These are phyloP conservation scores for Heliconius ismenius DNA, from an alignment of 2,888 invertebrate species.

Conservation along the genomic window DNA sequence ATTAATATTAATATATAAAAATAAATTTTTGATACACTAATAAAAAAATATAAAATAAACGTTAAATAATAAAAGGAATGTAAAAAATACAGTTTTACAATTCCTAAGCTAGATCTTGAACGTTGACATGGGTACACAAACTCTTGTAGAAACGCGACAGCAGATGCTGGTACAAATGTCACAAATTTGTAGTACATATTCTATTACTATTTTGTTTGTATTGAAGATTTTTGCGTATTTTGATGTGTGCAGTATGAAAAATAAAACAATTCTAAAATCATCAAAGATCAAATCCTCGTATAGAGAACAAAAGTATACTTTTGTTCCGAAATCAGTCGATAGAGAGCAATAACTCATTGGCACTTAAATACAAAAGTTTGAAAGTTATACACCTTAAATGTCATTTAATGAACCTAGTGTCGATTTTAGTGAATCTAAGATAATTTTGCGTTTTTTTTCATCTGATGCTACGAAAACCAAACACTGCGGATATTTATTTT, in stretches of 20 bases:
- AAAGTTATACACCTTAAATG: slow-evolving; percentile 10
- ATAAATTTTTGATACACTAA: slow-evolving; percentile 25
- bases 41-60: slow-evolving; percentile 35
- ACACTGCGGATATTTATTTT: slow-evolving; percentile 1
- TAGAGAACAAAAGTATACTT: slow-evolving; percentile 22
- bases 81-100: slow-evolving; percentile 41
- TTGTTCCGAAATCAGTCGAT: slow-evolving; percentile 24
- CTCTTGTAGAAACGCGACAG: slow-evolving; percentile 5
- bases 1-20: slow-evolving; percentile 30
- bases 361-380: slow-evolving; percentile 21
- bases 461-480: not conserved
- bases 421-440: slow-evolving; percentile 2
- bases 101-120: slow-evolving; percentile 38
- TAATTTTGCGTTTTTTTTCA: not conserved
- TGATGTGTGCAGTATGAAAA: not conserved
- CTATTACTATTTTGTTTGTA: not conserved
- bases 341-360: slow-evolving; percentile 30
- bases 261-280: slow-evolving; percentile 1
- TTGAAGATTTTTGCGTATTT: not conserved
- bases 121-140: slow-evolving; percentile 9
- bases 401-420: no score
- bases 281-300: slow-evolving; percentile 30
- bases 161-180: slow-evolving; percentile 12
- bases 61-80: slow-evolving; percentile 35
- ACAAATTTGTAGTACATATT: not conserved